Conservation (phyloP, 2,797 vertebrate species). For the Melopsittacus undulatus region DNA sequence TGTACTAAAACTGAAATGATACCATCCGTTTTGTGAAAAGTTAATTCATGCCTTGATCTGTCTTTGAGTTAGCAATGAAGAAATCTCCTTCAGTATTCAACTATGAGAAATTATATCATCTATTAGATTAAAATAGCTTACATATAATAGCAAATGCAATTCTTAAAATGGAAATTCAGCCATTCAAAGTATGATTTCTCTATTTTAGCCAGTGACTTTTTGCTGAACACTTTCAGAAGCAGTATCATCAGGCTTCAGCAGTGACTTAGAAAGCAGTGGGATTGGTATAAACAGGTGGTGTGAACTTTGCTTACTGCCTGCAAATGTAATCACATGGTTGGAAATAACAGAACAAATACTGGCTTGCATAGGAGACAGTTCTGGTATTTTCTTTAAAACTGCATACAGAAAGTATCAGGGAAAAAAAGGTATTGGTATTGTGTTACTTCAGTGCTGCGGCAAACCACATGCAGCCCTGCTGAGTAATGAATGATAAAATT, state of each 20-base stretch:
- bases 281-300: background rate
- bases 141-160: background rate
- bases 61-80: background rate
- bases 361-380: background rate
- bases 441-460: background rate
- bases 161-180: background rate
- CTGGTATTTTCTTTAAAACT: background rate
- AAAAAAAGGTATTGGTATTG: background rate
- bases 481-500: conserved; percentile 54
- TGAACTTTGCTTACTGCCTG: background rate
- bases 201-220: background rate
- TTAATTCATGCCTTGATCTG: background rate
- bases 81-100: background rate
- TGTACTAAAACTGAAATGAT: background rate
- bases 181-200: background rate
- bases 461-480: background rate
- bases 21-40: background rate
- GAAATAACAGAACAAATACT: background rate
- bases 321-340: background rate
- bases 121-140: background rate
- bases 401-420: background rate
- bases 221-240: background rate
- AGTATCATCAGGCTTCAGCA: background rate
- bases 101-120: background rate
- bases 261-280: background rate